Evolutionary conservation across 1,140 invertebrate genomes (phyloP).

Genomic region (Nilaparvata lugens): DNA sequence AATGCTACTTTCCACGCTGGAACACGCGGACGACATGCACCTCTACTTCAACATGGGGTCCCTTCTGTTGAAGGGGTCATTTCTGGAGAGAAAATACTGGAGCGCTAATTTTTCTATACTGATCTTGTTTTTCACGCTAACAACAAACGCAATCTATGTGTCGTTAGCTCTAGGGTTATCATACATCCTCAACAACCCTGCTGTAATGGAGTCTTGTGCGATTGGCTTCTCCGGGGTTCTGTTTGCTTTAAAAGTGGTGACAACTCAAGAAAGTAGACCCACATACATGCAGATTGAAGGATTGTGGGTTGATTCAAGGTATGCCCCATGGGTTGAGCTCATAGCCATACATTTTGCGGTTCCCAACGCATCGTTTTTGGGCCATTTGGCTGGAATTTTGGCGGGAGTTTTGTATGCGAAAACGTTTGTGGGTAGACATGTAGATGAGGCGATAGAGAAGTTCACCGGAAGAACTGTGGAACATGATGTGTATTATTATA

Average conservation of each 20-base stretch:
- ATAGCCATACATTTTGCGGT: slow-evolving; percentile 55
- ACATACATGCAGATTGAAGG: slow-evolving; percentile 39
- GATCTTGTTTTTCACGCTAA: slow-evolving; percentile 42
- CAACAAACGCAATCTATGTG: slow-evolving; percentile 46
- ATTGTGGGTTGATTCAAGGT: slow-evolving; percentile 45
- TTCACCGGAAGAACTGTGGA: slow-evolving; percentile 32
- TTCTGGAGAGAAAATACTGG: slow-evolving; percentile 47
- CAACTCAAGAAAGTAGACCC: slow-evolving; percentile 38
- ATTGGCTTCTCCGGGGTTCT: slow-evolving; percentile 57
- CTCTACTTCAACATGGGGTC: slow-evolving; percentile 68
- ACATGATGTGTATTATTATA: no score
- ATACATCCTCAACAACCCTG: slow-evolving; percentile 24
- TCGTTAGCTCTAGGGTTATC: slow-evolving; percentile 33
- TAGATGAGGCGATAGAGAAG: slow-evolving; percentile 37
- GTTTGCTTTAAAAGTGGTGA: slow-evolving; percentile 62
- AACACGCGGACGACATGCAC: slow-evolving; percentile 62
- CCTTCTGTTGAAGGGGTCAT: slow-evolving; percentile 51
- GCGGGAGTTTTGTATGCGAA: slow-evolving; percentile 53
- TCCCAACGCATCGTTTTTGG: slow-evolving; percentile 48
- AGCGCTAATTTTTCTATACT: slow-evolving; percentile 47
- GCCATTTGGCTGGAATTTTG: slow-evolving; percentile 59
- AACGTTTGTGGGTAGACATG: slow-evolving; percentile 45
- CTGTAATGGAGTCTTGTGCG: slow-evolving; percentile 46
- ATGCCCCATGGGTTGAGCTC: slow-evolving; percentile 58
- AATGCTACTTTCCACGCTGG: slow-evolving; percentile 50